A percentile compares a stretch with the other conserved stretches of the same genome.
Conservation (phyloP, 2,113 vertebrate genomes). For the Sinocyclocheilus maitianheensis region DNA sequence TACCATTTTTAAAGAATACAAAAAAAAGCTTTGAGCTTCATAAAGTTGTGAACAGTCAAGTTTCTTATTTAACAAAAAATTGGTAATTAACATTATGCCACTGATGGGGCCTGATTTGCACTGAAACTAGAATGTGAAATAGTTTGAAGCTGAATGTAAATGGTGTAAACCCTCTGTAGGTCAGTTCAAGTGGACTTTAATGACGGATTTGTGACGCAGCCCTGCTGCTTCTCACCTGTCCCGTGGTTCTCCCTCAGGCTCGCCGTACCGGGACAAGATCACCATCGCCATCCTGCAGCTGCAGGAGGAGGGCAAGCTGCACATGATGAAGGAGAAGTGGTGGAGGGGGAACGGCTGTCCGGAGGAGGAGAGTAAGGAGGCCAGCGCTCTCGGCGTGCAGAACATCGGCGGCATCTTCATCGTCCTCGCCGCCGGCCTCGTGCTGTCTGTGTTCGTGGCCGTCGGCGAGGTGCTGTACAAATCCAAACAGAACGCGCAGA, state of each 20-base stretch:
- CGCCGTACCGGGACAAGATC: slow-evolving; percentile 96
- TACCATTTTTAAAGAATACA: too few relatives aligned
- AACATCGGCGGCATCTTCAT: slow-evolving; percentile 99
- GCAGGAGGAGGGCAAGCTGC: slow-evolving; percentile 96
- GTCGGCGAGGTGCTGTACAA: slow-evolving; percentile 98
- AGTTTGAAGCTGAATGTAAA: background rate
- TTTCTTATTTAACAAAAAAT: too few relatives aligned
- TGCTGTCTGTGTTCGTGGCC: slow-evolving; percentile 97
- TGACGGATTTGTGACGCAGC: too few relatives aligned
- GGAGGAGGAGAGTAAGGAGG: slow-evolving; percentile 97
- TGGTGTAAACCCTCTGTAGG: too few relatives aligned
- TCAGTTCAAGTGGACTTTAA: too few relatives aligned
- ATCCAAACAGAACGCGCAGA: slow-evolving; percentile 95
- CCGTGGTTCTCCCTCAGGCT: slow-evolving; percentile 75
- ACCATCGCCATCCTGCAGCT: slow-evolving; percentile 98
- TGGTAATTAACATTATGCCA: too few relatives aligned
- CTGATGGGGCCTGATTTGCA: too few relatives aligned
- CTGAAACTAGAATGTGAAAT: background rate
- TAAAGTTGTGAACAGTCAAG: too few relatives aligned
- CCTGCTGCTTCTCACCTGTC: too few relatives aligned
- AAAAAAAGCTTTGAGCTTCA: too few relatives aligned
- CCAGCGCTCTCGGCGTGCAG: slow-evolving; percentile 95
- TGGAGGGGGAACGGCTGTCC: slow-evolving; percentile 97
- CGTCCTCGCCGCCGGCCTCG: slow-evolving; percentile 92
- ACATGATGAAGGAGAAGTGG: slow-evolving; percentile 99